A percentile compares a stretch with the other conserved stretches of the same genome.
phyloP scores from a whole-genome alignment of 2,888 invertebrate species.

The Pandemis heparana region DNA sequence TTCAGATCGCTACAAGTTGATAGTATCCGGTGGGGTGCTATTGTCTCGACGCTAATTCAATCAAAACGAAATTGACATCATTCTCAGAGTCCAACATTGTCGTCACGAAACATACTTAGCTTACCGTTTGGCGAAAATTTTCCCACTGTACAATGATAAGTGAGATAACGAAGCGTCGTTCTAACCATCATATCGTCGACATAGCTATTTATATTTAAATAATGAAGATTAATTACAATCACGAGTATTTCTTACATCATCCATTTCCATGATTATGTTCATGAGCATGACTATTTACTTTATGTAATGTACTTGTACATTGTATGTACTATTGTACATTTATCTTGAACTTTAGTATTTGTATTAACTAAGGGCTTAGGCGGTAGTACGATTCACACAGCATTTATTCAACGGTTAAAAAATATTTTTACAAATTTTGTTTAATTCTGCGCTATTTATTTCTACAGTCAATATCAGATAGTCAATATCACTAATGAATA shows the following conservation, averaged over 20 bases:
- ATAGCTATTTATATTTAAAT: conserved; percentile 16
- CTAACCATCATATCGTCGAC: conserved; percentile 20
- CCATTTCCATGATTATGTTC: background rate
- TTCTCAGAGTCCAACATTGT: conserved; percentile 32
- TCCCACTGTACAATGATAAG: conserved; percentile 29
- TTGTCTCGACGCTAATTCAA: conserved; percentile 38
- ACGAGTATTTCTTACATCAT: conserved; percentile 10
- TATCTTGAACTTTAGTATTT: background rate
- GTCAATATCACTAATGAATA: no score
- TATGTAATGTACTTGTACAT: background rate
- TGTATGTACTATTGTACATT: no score
- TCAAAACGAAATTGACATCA: conserved; percentile 37
- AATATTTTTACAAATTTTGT: no score
- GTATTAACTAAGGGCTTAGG: background rate
- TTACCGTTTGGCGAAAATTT: conserved; percentile 18
- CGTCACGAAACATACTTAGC: conserved; percentile 15
- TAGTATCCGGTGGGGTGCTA: conserved; percentile 37
- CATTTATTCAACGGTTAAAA: no score
- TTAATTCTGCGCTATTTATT: no score
- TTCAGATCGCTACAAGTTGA: conserved; percentile 27
- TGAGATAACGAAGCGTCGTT: conserved; percentile 27
- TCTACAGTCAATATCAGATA: no score
- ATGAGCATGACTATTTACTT: background rate
- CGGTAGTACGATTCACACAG: no score
- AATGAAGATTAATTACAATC: conserved; percentile 7